These are phyloP conservation scores for Ecliptopera silaceata DNA, from an alignment of 2,888 invertebrate genomes.

Conservation along the genomic window DNA sequence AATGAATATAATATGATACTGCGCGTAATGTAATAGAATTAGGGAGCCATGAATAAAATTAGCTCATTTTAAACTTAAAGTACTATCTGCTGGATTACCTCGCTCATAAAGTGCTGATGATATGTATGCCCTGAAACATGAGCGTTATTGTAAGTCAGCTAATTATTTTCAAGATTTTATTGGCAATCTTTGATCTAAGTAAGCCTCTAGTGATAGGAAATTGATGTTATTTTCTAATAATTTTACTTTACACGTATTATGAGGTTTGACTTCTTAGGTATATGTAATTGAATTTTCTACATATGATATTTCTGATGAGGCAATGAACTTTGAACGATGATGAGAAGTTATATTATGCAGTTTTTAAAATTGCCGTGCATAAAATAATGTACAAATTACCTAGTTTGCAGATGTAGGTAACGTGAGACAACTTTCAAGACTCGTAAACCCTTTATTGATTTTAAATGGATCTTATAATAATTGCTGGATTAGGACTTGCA, in stretches of 20 bases:
- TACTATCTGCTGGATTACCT: constrained; percentile 16
- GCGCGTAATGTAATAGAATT: constrained; percentile 31
- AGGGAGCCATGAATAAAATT: constrained; percentile 38
- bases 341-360: constrained; percentile 7
- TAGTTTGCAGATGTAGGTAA: neutral
- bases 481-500: neutral
- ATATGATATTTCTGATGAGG: neutral
- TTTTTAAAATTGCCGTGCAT: constrained; percentile 4
- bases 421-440: neutral
- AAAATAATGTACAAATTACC: constrained; percentile 4
- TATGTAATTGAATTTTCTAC: constrained; percentile 5
- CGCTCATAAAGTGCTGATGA: neutral
- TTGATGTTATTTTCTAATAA: constrained; percentile 4
- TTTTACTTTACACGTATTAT: neutral
- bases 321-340: constrained; percentile 13
- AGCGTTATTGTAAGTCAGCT: constrained; percentile 18
- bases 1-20: constrained; percentile 31
- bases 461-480: neutral
- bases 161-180: constrained; percentile 15
- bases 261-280: neutral
- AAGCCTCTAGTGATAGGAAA: neutral
- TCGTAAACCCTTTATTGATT: neutral
- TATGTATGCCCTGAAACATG: constrained; percentile 7
- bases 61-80: constrained; percentile 28
- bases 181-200: constrained; percentile 1